A percentile compares a stretch with the other conserved stretches of the same genome.
phyloP scores from a whole-genome alignment of 2,113 vertebrate species.

The Furnarius figulus region DNA sequence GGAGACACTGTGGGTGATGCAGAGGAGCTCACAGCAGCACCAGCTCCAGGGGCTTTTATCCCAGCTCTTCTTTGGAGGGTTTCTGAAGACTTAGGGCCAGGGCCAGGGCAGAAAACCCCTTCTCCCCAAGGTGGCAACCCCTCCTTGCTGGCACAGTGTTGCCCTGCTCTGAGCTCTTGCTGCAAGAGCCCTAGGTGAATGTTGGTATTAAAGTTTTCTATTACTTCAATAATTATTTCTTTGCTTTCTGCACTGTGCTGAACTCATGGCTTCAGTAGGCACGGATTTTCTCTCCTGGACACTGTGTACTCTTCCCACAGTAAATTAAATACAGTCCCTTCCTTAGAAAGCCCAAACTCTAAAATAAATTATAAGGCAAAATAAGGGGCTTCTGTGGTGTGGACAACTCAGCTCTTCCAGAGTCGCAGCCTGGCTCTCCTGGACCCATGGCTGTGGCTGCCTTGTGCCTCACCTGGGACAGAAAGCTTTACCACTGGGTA shows the following conservation, averaged over 20 bases:
- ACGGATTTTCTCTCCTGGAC: neutral
- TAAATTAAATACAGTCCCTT: neutral
- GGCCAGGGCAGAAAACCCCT: neutral
- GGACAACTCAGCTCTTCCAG: neutral
- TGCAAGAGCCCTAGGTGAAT: accelerated
- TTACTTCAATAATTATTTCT: neutral
- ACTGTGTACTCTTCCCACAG: neutral
- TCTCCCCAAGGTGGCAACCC: neutral
- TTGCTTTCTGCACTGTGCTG: neutral
- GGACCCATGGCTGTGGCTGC: neutral
- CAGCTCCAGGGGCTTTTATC: neutral
- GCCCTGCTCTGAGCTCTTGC: neutral
- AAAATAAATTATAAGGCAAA: neutral
- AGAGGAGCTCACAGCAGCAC: neutral
- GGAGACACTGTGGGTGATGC: neutral
- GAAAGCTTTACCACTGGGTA: neutral
- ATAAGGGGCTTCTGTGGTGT: neutral
- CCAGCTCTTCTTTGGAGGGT: neutral
- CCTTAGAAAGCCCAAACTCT: neutral
- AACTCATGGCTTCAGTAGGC: neutral
- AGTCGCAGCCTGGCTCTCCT: neutral
- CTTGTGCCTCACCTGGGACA: neutral
- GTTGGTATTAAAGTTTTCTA: neutral
- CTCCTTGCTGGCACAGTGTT: neutral
- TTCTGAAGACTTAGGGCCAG: neutral